These are phyloP conservation scores for Leptoteleia sp. DNA, from an alignment of 1,140 invertebrate species.

Conservation along the genomic window DNA sequence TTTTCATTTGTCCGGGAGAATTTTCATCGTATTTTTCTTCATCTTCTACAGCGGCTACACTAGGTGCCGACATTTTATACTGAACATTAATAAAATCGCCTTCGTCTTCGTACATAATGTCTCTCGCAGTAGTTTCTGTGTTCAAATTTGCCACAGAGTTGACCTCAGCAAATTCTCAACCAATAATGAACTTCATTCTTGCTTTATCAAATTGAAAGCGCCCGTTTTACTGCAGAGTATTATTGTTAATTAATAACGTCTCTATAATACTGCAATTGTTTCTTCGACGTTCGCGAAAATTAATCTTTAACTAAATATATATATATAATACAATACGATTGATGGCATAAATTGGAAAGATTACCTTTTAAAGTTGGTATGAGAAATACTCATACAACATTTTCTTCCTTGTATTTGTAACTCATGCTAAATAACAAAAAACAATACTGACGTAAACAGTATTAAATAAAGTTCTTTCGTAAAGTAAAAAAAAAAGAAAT, in stretches of 20 bases:
- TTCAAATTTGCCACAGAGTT: conserved; percentile 34
- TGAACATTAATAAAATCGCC: conserved; percentile 47
- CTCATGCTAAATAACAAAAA: too few relatives aligned
- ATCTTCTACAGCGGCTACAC: conserved; percentile 29
- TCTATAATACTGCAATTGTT: not conserved
- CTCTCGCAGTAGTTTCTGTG: conserved; percentile 23
- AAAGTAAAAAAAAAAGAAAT: too few relatives aligned
- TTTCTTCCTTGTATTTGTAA: too few relatives aligned
- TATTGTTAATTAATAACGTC: conserved; percentile 6
- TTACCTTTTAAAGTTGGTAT: too few relatives aligned
- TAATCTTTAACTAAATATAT: not conserved
- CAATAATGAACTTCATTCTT: conserved; percentile 32
- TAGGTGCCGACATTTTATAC: conserved; percentile 34
- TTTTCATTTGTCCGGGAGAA: conserved; percentile 32
- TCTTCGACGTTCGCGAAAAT: conserved; percentile 2
- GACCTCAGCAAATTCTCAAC: conserved; percentile 24
- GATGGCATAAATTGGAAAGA: too few relatives aligned
- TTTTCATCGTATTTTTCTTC: conserved; percentile 46
- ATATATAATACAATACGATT: too few relatives aligned
- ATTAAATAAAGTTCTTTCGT: too few relatives aligned
- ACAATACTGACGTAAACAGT: too few relatives aligned
- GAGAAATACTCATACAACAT: too few relatives aligned
- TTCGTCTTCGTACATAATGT: conserved; percentile 40
- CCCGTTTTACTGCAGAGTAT: not conserved
- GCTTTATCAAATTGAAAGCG: conserved; percentile 32